A percentile compares a stretch with the other conserved stretches of the same genome.
Evolutionary conservation across 2,113 vertebrate genomes (phyloP).

Genomic region (Pygoscelis antarcticus): DNA sequence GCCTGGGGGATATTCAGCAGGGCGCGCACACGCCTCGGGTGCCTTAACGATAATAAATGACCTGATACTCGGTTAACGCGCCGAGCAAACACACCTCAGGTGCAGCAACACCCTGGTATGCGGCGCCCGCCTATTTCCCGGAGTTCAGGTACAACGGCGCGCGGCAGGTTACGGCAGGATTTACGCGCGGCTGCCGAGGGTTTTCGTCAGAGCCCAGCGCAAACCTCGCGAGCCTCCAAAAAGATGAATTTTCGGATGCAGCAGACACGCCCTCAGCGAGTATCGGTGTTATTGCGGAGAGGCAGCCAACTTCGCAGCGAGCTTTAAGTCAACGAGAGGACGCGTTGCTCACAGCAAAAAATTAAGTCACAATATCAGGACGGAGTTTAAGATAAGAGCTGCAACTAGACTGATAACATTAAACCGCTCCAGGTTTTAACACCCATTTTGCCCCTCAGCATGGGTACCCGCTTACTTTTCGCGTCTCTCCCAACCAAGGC

Average conservation of each 20-base stretch:
- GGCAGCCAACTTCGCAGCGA: rapidly evolving
- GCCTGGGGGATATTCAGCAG: neutral
- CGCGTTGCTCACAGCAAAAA: rapidly evolving
- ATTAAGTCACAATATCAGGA: rapidly evolving
- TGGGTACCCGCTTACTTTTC: rapidly evolving
- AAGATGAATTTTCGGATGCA: neutral
- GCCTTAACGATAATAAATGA: neutral
- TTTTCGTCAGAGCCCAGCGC: neutral
- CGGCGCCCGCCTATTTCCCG: neutral
- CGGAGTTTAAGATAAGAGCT: rapidly evolving
- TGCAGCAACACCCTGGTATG: neutral
- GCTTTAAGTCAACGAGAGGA: neutral
- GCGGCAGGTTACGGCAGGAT: constrained; percentile 43
- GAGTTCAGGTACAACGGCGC: neutral
- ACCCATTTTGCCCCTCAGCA: neutral
- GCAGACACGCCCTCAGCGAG: neutral
- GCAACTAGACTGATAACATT: rapidly evolving
- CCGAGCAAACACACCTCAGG: constrained; percentile 36
- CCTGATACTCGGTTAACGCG: neutral
- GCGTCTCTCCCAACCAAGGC: rapidly evolving
- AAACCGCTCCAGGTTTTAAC: rapidly evolving
- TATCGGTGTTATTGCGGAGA: neutral
- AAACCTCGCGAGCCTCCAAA: neutral
- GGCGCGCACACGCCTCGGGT: neutral
- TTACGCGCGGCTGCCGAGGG: neutral